Evolutionary conservation across 2,888 invertebrate genomes (phyloP), one percentile per base, ranked within the genome.

Genomic region (Idaea aversata): DNA sequence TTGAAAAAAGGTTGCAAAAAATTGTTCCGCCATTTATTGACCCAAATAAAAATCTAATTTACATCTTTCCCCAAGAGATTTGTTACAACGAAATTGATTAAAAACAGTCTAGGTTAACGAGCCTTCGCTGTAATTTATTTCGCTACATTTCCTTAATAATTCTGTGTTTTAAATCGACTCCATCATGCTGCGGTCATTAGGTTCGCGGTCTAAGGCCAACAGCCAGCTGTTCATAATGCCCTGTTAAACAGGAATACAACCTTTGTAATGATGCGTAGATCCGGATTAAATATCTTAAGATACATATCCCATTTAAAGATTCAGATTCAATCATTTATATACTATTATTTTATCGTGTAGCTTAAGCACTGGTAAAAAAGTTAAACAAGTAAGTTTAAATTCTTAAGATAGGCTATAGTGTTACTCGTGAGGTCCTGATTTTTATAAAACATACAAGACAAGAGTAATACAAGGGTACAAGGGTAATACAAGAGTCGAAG

Each of bases 21-120:
- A 47, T 47, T 10, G 47, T 47, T 47, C 13, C 47, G 25, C 47
- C 47, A 47, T 47, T 47, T 47, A 47, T 47, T 47, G 47, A 47
- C 47, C 47, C 13, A 47, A 47, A 47, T 47, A 47, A 47, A 47
- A 47, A 47, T 47, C 47, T 47, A 47, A 47, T 47, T 47, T 47
- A 47, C 47, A 47, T 47, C 47, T 47, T 47, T 47, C 47, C 25
- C 47, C 47, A 47, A 47, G 47, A 47, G 47, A 47, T 47, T 47
- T 47, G 47, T 47, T 47, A 47, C 47, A 47, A 47, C 47, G 47
- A 47, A 47, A 47, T 47, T 47, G 47, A 47, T 47, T 47, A 47
- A 47, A 47, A 47, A 47, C 47, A 47, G 47, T 7, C 47, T 47
- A 47, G 47, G 47, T 47, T 47, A 47, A 47, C 47, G 47, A 47